Conservation (phyloP, 2,888 invertebrate genomes). For the Zygaena filipendulae region DNA sequence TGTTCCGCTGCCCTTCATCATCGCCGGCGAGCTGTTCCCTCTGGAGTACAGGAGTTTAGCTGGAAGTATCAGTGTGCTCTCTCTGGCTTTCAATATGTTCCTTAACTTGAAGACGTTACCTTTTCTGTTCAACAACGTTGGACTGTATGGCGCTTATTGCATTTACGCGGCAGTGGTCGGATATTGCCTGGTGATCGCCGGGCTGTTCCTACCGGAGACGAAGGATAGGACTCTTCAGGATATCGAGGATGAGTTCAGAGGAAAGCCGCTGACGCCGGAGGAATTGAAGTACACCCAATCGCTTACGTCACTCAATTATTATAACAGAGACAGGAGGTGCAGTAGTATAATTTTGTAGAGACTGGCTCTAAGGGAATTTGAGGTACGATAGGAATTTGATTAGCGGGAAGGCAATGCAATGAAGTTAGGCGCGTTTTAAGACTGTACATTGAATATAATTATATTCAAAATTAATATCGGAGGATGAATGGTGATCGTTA, state of each 20-base stretch:
- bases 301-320: constrained; percentile 15
- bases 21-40: constrained; percentile 76
- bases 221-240: constrained; percentile 43
- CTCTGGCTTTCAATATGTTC: constrained; percentile 35
- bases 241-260: constrained; percentile 43
- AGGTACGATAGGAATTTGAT: background rate
- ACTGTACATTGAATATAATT: too few species aligned
- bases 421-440: background rate
- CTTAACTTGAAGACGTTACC: constrained; percentile 36
- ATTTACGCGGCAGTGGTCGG: constrained; percentile 32
- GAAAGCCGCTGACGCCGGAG: constrained; percentile 21
- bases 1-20: constrained; percentile 73
- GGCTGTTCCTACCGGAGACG: constrained; percentile 40
- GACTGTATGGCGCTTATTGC: constrained; percentile 33
- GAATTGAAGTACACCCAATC: constrained; percentile 23
- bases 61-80: constrained; percentile 38
- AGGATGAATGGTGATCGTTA: too few species aligned
- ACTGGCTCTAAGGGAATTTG: background rate
- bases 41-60: constrained; percentile 69
- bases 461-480: too few species aligned
- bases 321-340: constrained; percentile 26
- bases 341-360: constrained; percentile 26
- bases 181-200: constrained; percentile 31
- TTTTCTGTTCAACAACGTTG: constrained; percentile 27
- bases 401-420: background rate